Evolutionary conservation across 2,113 vertebrate genomes (phyloP).

Genomic region (Zeus faber): DNA sequence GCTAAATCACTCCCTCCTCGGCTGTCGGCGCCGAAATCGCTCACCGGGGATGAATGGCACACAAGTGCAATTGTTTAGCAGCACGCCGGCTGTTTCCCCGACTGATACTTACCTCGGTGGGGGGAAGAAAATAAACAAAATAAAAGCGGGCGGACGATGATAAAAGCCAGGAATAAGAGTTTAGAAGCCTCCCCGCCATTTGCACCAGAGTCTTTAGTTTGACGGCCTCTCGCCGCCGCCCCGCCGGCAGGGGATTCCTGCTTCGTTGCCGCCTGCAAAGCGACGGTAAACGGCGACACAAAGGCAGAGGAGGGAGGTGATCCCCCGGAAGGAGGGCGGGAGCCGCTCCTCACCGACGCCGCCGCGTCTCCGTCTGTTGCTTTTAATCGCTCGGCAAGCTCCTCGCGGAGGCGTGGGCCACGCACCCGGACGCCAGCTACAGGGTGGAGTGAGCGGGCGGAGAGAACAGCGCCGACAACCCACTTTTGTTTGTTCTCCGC

Average conservation of each 20-base stretch:
- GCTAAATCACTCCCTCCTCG: constrained; percentile 42
- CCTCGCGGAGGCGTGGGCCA: too few species aligned
- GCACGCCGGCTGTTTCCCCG: constrained; percentile 46
- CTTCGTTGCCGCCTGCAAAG: constrained; percentile 40
- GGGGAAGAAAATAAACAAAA: constrained; percentile 2
- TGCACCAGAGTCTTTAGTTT: too few species aligned
- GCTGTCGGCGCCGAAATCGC: constrained; percentile 29
- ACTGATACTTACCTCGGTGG: constrained; percentile 16
- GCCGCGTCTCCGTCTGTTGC: too few species aligned
- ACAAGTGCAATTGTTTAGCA: constrained; percentile 42
- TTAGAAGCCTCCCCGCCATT: neutral
- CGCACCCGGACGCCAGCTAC: too few species aligned
- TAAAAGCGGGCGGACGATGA: constrained; percentile 17
- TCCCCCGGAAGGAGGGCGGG: constrained; percentile 43
- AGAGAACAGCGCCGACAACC: too few species aligned
- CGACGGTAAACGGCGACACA: constrained; percentile 10
- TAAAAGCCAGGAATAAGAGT: constrained; percentile 34
- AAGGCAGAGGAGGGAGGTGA: neutral
- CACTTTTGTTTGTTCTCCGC: too few species aligned
- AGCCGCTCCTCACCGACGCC: too few species aligned
- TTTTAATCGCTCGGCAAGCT: too few species aligned
- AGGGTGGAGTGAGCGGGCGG: too few species aligned
- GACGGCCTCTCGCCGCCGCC: constrained; percentile 37
- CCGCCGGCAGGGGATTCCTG: constrained; percentile 34
- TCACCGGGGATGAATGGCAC: constrained; percentile 27